phyloP scores from a whole-genome alignment of 2,113 vertebrate species.

The Dryoscopus gambensis region DNA sequence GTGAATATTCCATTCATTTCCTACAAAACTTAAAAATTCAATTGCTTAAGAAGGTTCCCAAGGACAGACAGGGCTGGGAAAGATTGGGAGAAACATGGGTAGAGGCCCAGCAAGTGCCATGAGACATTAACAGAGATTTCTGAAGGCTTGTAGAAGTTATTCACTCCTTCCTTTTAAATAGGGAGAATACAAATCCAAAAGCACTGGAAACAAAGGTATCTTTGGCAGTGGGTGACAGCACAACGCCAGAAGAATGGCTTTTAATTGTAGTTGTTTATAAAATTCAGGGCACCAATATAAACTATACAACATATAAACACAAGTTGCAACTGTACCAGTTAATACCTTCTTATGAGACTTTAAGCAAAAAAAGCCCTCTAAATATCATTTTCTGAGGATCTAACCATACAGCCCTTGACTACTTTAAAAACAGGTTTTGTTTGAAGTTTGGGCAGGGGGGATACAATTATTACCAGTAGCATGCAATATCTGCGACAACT shows the following conservation, averaged over 20 bases:
- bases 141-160: not conserved
- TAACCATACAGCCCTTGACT: not conserved
- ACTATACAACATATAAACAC: not conserved
- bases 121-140: not conserved
- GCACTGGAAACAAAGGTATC: not conserved
- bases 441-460: not conserved
- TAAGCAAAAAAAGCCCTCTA: not conserved
- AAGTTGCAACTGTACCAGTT: not conserved
- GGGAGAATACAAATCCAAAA: not conserved
- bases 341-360: not conserved
- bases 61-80: not conserved
- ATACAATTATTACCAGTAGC: not conserved
- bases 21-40: not conserved
- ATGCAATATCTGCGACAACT: not conserved
- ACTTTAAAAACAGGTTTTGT: not conserved
- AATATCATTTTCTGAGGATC: not conserved
- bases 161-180: not conserved
- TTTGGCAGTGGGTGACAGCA: not conserved
- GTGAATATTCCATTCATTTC: not conserved
- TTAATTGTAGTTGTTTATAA: not conserved
- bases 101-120: not conserved
- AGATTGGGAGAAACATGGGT: not conserved
- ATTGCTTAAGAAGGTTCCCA: not conserved
- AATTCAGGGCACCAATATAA: not conserved
- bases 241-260: not conserved